Conservation (phyloP, 2,113 vertebrate species). For the Chiloscyllium plagiosum region DNA sequence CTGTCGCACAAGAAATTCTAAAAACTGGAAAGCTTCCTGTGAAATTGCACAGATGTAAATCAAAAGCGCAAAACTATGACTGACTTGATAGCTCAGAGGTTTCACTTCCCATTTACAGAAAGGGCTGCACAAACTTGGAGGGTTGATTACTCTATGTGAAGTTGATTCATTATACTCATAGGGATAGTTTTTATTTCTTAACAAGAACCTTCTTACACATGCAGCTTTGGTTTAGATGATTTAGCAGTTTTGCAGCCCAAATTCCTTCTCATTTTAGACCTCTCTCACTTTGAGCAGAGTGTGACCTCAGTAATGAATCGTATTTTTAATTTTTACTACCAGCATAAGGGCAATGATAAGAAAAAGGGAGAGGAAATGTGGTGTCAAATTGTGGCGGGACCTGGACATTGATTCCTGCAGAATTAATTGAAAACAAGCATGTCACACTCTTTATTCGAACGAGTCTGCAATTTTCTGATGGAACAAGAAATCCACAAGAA, state of each 20-base stretch:
- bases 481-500: neutral
- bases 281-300: neutral
- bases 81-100: neutral
- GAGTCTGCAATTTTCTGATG: neutral
- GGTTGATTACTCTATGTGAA: neutral
- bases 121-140: neutral
- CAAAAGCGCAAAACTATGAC: neutral
- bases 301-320: neutral
- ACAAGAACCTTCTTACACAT: neutral
- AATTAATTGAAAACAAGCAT: neutral
- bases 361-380: neutral
- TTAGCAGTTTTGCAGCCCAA: neutral
- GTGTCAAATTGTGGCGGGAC: neutral
- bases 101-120: neutral
- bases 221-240: neutral
- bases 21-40: neutral
- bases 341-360: neutral
- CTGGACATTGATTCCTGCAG: neutral
- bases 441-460: neutral
- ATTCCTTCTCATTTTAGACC: neutral
- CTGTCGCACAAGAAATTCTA: neutral
- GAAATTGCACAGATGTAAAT: neutral
- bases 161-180: neutral
- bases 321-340: neutral
- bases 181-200: neutral